Base-by-base conservation (phyloP, 2,797 vertebrate genomes). In the Leucoraja ocellata region DNA sequence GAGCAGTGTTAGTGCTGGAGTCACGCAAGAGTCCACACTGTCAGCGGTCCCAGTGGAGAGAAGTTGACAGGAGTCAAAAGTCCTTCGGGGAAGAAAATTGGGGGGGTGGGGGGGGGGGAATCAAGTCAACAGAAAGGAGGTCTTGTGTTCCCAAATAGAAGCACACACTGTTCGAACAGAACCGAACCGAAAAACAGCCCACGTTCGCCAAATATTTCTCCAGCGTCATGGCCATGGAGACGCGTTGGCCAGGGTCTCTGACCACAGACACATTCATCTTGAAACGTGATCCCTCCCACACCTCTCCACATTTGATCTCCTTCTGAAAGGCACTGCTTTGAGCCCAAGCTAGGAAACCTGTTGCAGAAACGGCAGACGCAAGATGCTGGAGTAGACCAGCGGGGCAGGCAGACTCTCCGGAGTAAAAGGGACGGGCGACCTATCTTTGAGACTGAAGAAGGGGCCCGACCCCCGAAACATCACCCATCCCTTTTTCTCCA, bases 141-240 rank as follows among this genome's bases (percentile, higher is more conserved):
- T 54, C 84, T 88, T 88, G 84, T 88, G n/a, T 68, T 68, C 84
- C 68, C 63, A 88, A 88, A 88, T 65, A 88, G 65, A 88, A 88
- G 84, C 63, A 10, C 21, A 68, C 21, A 88, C 63, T 88, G 63
- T 88, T 68, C 18, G 21, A 88, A 25, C n/a, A 36, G 63, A 54
- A 54, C 4, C 46, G 46, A 46, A 63, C n/a, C 61, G 32, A 88
- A n/a, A 88, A 65, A 68, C 16, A 36, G 61, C 61, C 65, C 32
- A 32, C 32, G n/a, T 88, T 88, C 32, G 84, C 84, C 61, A 88
- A 88, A 88, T 88, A 88, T 68, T 88, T 88, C 84, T 88, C n/a
- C 7, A 32, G 16, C 28, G 83, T 86, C 83, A 86, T 86, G 61
- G 84, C 84, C 21, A 68, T 65, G 32, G 63, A 86, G 83, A 88